Percentiles rank a stretch among this genome's conserved stretches.
Evolutionary conservation across 2,888 invertebrate species (phyloP).

Genomic region (Drosophila ezoana): DNA sequence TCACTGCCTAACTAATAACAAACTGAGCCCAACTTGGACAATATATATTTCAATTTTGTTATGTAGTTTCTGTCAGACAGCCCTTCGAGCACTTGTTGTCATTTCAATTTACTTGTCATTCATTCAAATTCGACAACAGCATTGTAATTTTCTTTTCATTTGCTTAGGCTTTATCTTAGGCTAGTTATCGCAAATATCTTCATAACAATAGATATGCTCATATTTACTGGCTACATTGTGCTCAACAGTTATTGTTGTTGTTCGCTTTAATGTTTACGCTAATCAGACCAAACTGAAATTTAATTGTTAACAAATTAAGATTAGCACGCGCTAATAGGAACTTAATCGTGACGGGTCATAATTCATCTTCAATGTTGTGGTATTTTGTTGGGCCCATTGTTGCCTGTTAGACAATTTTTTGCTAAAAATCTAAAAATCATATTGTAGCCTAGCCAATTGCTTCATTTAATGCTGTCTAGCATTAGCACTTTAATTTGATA

Average conservation of each 20-base stretch:
- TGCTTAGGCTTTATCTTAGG: background rate
- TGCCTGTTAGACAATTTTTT: background rate
- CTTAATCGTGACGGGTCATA: slow-evolving; percentile 23
- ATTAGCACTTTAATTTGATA: slow-evolving; percentile 9
- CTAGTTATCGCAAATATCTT: background rate
- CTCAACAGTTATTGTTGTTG: background rate
- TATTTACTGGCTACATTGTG: background rate
- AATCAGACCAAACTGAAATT: slow-evolving; percentile 24
- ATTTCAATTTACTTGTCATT: no score
- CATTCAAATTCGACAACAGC: background rate
- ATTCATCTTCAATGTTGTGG: background rate
- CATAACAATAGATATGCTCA: slow-evolving; percentile 1
- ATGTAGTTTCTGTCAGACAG: no score
- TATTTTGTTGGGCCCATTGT: background rate
- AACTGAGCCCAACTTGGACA: no score
- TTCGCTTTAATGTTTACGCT: slow-evolving; percentile 9
- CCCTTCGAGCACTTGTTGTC: no score
- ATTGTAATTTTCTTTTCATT: background rate
- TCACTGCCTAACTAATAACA: no score
- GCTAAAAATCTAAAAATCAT: slow-evolving; percentile 36
- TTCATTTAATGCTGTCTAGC: slow-evolving; percentile 6
- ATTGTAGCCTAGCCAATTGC: slow-evolving; percentile 7
- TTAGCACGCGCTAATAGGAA: slow-evolving; percentile 34
- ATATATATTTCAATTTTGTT: no score
- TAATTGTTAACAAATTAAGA: slow-evolving; percentile 25